Conservation (phyloP, 1,140 invertebrate species). For the Anagrus nilaparvatae region DNA sequence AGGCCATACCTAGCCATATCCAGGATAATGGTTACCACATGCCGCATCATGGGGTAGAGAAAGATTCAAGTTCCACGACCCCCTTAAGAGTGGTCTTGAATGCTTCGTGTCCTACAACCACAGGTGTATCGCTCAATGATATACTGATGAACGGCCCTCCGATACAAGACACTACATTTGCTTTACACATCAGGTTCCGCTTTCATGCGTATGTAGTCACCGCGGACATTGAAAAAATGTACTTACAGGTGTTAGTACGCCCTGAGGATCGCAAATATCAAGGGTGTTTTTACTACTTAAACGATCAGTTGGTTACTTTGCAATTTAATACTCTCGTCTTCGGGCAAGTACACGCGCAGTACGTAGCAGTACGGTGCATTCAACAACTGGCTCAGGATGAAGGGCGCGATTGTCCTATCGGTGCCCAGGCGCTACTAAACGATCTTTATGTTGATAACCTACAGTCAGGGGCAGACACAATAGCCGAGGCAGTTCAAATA, state of each 20-base stretch:
- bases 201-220: conserved; percentile 20
- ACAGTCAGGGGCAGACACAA: conserved; percentile 6
- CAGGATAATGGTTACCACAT: neutral
- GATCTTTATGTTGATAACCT: conserved; percentile 8
- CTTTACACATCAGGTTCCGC: neutral
- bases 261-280: conserved; percentile 14
- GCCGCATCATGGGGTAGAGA: neutral
- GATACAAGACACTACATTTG: too few relatives aligned
- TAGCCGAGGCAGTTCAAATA: conserved; percentile 3
- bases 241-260: conserved; percentile 25
- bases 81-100: neutral
- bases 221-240: conserved; percentile 35
- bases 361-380: neutral
- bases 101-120: neutral
- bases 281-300: conserved; percentile 14
- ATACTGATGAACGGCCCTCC: too few relatives aligned
- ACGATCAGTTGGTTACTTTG: neutral
- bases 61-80: neutral
- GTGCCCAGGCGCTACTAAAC: conserved; percentile 11
- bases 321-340: conserved; percentile 11
- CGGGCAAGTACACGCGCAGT: conserved; percentile 1
- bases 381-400: conserved; percentile 4
- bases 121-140: neutral
- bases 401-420: neutral
- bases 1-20: too few relatives aligned